Percentiles rank a stretch among this genome's conserved stretches.
Conservation (phyloP, 2,113 vertebrate genomes). For the Eurypyga helias region DNA sequence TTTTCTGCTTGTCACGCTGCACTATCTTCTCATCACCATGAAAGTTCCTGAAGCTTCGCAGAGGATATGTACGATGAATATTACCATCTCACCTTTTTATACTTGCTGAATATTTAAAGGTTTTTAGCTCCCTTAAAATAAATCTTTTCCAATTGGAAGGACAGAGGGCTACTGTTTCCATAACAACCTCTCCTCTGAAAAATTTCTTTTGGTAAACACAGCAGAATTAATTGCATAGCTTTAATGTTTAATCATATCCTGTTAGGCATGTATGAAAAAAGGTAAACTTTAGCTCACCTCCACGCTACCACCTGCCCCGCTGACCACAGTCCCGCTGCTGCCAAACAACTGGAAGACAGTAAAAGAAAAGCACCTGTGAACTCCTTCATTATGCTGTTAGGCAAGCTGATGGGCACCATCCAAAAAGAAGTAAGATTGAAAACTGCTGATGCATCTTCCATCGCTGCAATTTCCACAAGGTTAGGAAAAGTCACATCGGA, state of each 20-base stretch:
- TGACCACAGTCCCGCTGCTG: slow-evolving; percentile 48
- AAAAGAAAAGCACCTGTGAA: background rate
- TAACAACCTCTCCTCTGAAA: slow-evolving; percentile 72
- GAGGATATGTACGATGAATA: background rate
- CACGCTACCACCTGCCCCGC: slow-evolving; percentile 34
- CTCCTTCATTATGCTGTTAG: slow-evolving; percentile 10
- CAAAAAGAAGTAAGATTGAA: slow-evolving; percentile 29
- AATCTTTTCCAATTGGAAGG: slow-evolving; percentile 47
- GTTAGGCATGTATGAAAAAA: slow-evolving; percentile 27
- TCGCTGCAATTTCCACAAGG: slow-evolving; percentile 68
- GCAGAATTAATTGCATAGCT: slow-evolving; percentile 24
- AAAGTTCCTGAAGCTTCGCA: background rate
- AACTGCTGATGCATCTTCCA: slow-evolving; percentile 74
- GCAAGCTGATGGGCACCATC: slow-evolving; percentile 12
- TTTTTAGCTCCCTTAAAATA: slow-evolving; percentile 65
- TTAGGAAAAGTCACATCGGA: slow-evolving; percentile 68
- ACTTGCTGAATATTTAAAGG: slow-evolving; percentile 68
- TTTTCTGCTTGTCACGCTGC: background rate
- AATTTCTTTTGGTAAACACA: slow-evolving; percentile 59
- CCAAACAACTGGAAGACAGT: background rate
- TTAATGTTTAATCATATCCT: slow-evolving; percentile 50
- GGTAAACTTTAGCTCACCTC: slow-evolving; percentile 48
- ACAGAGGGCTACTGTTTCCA: slow-evolving; percentile 74
- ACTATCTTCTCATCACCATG: background rate
- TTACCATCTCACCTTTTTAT: slow-evolving; percentile 54